Evolutionary conservation across 2,888 invertebrate genomes (phyloP).

Genomic region (Dryococelus australis): DNA sequence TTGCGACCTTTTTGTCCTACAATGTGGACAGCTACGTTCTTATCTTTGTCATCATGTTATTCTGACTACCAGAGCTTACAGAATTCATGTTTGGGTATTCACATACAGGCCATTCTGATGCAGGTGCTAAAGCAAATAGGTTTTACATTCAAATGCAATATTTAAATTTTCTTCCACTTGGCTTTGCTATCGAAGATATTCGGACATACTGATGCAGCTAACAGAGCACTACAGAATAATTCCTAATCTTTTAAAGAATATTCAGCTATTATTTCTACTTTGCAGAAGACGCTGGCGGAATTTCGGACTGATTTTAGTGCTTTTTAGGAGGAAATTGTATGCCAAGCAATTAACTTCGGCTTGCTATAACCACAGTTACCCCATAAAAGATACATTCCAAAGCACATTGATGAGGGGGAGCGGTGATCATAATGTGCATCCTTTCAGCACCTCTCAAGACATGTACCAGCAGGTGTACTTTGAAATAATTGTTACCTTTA

Average conservation of each 20-base stretch:
- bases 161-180: not conserved
- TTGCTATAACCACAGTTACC: constrained; percentile 1
- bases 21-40: not conserved
- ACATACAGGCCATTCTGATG: not conserved
- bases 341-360: not conserved
- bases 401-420: not conserved
- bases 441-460: not conserved
- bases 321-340: not conserved
- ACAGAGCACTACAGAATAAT: not conserved
- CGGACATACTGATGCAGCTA: constrained; percentile 3
- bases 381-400: constrained; percentile 16
- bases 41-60: constrained; percentile 4
- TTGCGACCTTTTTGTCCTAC: not conserved
- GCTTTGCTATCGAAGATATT: not conserved
- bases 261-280: not conserved
- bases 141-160: not conserved
- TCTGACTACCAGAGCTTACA: not conserved
- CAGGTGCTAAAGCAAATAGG: not conserved
- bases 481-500: not conserved
- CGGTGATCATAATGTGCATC: not conserved
- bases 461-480: not conserved
- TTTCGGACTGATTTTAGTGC: not conserved
- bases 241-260: not conserved
- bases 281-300: not conserved
- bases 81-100: constrained; percentile 3